Evolutionary conservation across 2,797 vertebrate species (phyloP).

Genomic region (Chanos chanos): DNA sequence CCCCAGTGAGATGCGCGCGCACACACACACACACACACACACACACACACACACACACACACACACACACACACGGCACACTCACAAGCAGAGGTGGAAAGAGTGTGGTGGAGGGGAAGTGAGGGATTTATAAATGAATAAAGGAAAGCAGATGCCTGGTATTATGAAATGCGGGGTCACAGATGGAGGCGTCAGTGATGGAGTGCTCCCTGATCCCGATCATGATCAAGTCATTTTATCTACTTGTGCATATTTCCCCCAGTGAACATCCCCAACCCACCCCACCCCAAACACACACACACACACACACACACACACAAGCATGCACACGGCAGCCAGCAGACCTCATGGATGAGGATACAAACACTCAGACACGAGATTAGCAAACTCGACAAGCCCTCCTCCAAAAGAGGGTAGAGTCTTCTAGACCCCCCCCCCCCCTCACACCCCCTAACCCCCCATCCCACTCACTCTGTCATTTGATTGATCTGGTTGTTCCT

Average conservation of each 20-base stretch:
- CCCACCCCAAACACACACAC: conserved; percentile 6
- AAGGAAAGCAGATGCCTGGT: conserved; percentile 97
- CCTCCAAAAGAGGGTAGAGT: too few species aligned
- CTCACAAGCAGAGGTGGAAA: conserved; percentile 38
- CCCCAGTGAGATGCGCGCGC: too few species aligned
- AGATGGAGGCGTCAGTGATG: conserved; percentile 87
- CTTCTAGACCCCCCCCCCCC: conserved; percentile 12
- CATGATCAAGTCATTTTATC: conserved; percentile 90
- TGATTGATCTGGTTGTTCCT: conserved; percentile 67
- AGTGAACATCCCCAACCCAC: conserved; percentile 42
- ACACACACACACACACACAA: not conserved
- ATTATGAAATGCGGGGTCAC: conserved; percentile 92
- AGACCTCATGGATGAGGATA: too few species aligned
- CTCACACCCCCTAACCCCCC: conserved; percentile 24
- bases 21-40: too few species aligned
- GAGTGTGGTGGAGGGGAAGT: conserved; percentile 72
- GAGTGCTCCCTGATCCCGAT: conserved; percentile 84
- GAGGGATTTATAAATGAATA: conserved; percentile 92
- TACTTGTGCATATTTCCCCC: conserved; percentile 65
- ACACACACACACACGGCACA: not conserved
- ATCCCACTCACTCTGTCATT: conserved; percentile 37
- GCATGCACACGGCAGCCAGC: conserved; percentile 47
- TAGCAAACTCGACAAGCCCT: too few species aligned
- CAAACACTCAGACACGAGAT: too few species aligned
- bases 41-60: too few species aligned